phyloP scores from a whole-genome alignment of 2,113 vertebrate genomes.

The Pristiophorus japonicus region DNA sequence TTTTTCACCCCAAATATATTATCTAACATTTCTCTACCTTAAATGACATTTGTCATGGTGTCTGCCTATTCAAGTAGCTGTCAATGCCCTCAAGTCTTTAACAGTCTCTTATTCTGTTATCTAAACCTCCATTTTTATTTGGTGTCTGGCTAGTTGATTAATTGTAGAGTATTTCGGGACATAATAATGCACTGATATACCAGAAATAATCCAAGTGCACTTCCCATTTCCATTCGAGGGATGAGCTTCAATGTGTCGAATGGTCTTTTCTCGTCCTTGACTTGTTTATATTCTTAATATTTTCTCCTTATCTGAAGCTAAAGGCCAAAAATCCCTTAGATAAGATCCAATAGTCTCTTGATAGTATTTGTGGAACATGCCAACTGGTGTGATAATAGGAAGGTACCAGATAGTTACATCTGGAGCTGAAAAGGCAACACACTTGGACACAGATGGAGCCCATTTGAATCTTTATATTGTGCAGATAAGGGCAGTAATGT shows the following conservation, averaged over 20 bases:
- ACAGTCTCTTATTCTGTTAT: background rate
- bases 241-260: background rate
- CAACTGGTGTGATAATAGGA: background rate
- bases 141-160: background rate
- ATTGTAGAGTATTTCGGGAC: background rate
- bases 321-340: background rate
- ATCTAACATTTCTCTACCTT: background rate
- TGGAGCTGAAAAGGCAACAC: background rate
- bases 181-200: background rate
- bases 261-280: background rate
- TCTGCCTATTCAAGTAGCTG: background rate
- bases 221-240: background rate
- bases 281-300: background rate
- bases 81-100: background rate
- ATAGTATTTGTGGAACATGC: background rate
- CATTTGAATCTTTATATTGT: background rate
- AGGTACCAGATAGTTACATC: background rate
- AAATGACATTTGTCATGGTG: background rate
- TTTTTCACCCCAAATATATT: background rate
- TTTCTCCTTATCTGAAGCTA: background rate
- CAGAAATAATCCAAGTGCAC: background rate
- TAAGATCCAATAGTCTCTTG: background rate
- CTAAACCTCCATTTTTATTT: background rate
- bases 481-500: background rate
- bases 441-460: background rate